These are phyloP conservation scores for Malthinus flaveolus DNA, from an alignment of 2,888 invertebrate genomes.

Conservation along the genomic window DNA sequence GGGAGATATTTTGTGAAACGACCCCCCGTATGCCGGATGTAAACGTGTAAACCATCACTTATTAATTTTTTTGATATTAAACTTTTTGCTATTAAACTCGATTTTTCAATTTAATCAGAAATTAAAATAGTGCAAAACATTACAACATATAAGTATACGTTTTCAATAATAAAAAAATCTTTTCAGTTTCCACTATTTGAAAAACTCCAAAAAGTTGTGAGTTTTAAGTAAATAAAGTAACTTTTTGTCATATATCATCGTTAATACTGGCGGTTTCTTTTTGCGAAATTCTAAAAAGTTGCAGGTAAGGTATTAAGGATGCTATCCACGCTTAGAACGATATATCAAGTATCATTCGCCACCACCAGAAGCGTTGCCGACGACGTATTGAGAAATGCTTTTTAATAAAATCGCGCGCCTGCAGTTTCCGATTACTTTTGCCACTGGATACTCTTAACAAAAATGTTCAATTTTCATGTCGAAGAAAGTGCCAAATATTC, in stretches of 20 bases:
- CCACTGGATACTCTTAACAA: conserved; percentile 25
- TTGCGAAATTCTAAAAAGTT: conserved; percentile 13
- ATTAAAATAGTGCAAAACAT: too few species aligned
- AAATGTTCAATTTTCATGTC: conserved; percentile 27
- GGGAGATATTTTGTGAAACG: too few species aligned
- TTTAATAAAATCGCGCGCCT: conserved; percentile 39
- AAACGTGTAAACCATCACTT: too few species aligned
- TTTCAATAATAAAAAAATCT: too few species aligned
- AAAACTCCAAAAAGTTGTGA: not conserved
- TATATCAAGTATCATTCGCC: conserved; percentile 37
- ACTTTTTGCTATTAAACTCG: too few species aligned
- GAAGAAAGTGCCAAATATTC: conserved; percentile 18
- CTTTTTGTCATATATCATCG: conserved; percentile 25
- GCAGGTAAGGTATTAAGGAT: conserved; percentile 36
- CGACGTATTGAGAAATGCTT: conserved; percentile 40
- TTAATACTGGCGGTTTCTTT: conserved; percentile 30
- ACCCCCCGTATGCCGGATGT: too few species aligned
- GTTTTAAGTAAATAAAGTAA: not conserved
- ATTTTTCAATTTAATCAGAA: too few species aligned
- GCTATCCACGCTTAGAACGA: conserved; percentile 33
- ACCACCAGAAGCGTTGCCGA: conserved; percentile 33
- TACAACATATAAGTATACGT: too few species aligned
- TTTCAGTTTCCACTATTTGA: too few species aligned
- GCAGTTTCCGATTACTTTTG: conserved; percentile 37
- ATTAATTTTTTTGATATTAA: too few species aligned